Conservation (phyloP, 2,797 vertebrate species). For the Meriones psammophilus region DNA sequence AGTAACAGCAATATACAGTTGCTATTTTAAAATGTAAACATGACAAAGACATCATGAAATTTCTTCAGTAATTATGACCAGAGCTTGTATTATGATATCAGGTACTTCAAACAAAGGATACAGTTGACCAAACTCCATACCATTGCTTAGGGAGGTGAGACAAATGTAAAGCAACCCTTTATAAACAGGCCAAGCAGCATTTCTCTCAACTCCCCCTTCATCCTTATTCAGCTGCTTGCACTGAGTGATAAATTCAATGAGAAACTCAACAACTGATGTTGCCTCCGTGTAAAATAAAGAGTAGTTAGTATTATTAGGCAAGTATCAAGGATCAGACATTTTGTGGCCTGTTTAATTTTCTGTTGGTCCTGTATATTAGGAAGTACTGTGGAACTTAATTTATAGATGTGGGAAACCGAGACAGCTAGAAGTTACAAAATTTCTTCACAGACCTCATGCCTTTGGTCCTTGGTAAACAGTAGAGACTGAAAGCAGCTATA, state of each 20-base stretch:
- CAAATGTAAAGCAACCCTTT: neutral
- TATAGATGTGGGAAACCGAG: neutral
- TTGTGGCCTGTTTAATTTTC: neutral
- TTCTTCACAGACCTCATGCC: neutral
- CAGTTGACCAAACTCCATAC: neutral
- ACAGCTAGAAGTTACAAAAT: neutral
- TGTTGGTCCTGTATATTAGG: neutral
- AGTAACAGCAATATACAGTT: neutral
- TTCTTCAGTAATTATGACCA: neutral
- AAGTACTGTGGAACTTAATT: neutral
- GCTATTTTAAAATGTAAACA: neutral
- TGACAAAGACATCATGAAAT: neutral
- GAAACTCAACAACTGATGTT: neutral
- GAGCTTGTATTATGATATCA: constrained; percentile 12
- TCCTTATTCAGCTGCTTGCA: neutral
- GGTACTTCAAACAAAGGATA: neutral
- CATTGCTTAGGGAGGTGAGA: neutral
- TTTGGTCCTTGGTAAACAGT: neutral
- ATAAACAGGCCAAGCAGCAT: neutral
- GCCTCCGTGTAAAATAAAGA: neutral
- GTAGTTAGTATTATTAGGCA: neutral
- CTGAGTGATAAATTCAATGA: neutral
- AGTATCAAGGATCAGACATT: constrained; percentile 3
- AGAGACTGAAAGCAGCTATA: neutral
- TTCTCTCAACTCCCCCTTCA: neutral